Evolutionary conservation across 2,113 vertebrate species (phyloP), one percentile per base, ranked within the genome.

Genomic region (Prionailurus viverrinus): DNA sequence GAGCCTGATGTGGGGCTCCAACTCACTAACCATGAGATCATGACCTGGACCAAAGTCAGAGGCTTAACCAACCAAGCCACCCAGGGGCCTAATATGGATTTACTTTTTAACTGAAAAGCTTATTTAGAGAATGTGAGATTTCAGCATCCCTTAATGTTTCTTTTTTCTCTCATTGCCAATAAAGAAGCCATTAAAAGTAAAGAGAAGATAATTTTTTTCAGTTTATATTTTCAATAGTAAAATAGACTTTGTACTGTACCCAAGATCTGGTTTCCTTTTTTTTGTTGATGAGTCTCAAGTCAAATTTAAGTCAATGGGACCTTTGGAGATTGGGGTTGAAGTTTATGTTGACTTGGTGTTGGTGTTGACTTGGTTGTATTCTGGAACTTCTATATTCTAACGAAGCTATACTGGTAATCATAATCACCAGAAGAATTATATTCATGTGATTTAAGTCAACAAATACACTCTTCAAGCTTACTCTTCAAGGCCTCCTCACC

Each of bases 151-250:
- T 19, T 61, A 19, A 68, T 81, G 41, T 85, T 83, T 71, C 16
- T 79, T 66, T 96, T 33, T 58, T 27, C 27, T 93, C 5, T 69
- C 31, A 53, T 73, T 61, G 31, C 1, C n/a, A 83, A 58, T 39
- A 7, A 71, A n/a, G 80, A 81, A 95, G 58, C 79, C 31, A 89
- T 45, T 88, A 68, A 58, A 33, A 58, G 76, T 66, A 61, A 96
- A 89, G 39, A 39, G 45, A 81, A 68, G 68, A 68, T 85, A 19
- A 33, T 2, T 39, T 65, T 80, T 80, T 85, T 87, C 19, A 89
- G 10, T 65, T 95, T 81, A 16, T 15, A 65, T 84, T 85, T 80
- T 89, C 51, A 94, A 39, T 55, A 84, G 33, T 39, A 71, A 82
- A 82, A 91, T 9, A 66, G n/a, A 69, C 23, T 88, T 86, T 61